Percentiles rank a stretch among this genome's conserved stretches.
Evolutionary conservation across 2,888 invertebrate species (phyloP).

Genomic region (Syrphus vitripennis): DNA sequence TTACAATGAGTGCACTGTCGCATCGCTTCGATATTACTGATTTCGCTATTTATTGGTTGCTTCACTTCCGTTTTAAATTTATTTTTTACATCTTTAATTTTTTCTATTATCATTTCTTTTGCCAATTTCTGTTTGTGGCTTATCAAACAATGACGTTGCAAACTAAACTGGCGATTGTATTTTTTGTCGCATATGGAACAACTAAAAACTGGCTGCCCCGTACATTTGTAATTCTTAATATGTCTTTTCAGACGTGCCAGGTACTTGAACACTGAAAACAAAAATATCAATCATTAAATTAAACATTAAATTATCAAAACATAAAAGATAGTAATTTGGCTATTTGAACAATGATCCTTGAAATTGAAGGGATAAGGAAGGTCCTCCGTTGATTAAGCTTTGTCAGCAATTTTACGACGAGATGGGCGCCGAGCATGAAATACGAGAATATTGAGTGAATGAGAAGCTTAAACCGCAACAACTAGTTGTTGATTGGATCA

Average conservation of each 20-base stretch:
- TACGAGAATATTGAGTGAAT: no score
- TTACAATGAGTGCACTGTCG: conserved; percentile 1
- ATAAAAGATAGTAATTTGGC: no score
- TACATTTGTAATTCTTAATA: not conserved
- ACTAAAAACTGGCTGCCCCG: not conserved
- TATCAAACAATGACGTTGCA: not conserved
- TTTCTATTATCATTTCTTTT: not conserved
- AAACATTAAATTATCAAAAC: no score
- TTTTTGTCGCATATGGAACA: not conserved
- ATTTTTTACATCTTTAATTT: not conserved
- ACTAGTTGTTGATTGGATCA: no score
- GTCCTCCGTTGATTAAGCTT: no score
- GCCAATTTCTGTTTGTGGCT: not conserved
- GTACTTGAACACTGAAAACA: not conserved
- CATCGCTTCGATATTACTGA: not conserved
- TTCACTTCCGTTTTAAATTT: not conserved
- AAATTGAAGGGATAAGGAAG: no score
- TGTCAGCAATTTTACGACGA: no score
- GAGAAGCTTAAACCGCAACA: no score
- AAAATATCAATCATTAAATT: not conserved
- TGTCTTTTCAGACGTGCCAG: not conserved
- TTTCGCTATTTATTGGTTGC: not conserved
- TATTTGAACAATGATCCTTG: no score
- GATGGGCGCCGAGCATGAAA: no score
- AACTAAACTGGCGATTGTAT: not conserved